Base-by-base conservation (phyloP, 2,888 invertebrate genomes). In the Nomada goodeniana region DNA sequence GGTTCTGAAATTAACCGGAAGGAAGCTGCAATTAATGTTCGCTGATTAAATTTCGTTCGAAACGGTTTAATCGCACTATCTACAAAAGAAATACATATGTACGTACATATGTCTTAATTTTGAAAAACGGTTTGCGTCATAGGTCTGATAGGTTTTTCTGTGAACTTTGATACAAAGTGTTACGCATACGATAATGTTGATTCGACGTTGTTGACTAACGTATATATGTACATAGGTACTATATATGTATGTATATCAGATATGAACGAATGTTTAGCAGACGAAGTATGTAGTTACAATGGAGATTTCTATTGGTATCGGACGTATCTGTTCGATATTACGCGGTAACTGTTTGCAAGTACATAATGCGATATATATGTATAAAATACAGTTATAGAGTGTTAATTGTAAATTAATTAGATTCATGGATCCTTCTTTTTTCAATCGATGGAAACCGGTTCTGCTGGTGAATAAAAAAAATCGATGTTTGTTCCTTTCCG, bases 71-170 rank as follows among this genome's bases (percentile, higher is more conserved):
- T 2, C 47, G 36, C n/a, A n/a, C 44, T 18, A 18, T 59, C 44
- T 18, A 13, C 60, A 52, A 70, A n/a, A 44, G 60, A 23, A 7
- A 36, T 36, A 36, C 36, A 36, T 36, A 36, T 47, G 47, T 47
- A 13, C 10, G 36, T 47, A 4, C 7, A 11, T 5, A 11, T 23
- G 11, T 47, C 57, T 60, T n/a, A 61, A 42, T 55, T 64, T 60
- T 23, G 50, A 23, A 2, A 11, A 11, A 52, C 11, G 20, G 23
- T 20, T 74, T 36, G 61, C 80, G 52, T 76, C 75, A 75, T 59
- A 5, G 59, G 15, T 9, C 36, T 15, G 26, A 53, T 47, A 53
- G n/a, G 9, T 15, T 74, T 73, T 55, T 26, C 57, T 61, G 15
- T 67, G 47, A 60, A 60, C 73, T 61, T 60, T 67, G 60, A 47